Percentiles rank a stretch among this genome's conserved stretches.
phyloP scores from a whole-genome alignment of 2,113 vertebrate species.

The Malurus elegans region DNA sequence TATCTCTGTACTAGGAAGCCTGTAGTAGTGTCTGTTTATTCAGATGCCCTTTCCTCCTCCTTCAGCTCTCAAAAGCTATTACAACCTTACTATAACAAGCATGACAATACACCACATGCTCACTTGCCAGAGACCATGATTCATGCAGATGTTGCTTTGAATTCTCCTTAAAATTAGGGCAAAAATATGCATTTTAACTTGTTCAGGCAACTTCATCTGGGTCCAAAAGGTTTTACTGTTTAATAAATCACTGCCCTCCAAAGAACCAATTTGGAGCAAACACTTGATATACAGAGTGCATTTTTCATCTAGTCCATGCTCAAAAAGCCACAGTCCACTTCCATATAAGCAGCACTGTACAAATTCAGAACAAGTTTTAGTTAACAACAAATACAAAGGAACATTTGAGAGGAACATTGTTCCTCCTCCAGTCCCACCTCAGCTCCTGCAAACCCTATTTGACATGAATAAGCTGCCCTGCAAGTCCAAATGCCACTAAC shows the following conservation, averaged over 20 bases:
- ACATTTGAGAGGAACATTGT: fast-evolving
- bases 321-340: not conserved
- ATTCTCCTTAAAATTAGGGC: not conserved
- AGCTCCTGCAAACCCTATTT: not conserved
- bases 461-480: not conserved
- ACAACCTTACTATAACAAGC: not conserved
- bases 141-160: not conserved
- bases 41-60: not conserved
- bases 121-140: not conserved
- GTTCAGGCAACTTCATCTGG: not conserved
- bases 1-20: not conserved
- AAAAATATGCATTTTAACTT: not conserved
- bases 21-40: not conserved
- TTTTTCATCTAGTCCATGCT: not conserved
- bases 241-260: not conserved
- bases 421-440: not conserved
- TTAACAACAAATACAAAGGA: not conserved
- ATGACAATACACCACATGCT: fast-evolving
- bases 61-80: not conserved
- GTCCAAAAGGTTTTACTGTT: not conserved
- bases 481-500: not conserved
- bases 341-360: not conserved
- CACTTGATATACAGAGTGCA: not conserved
- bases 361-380: not conserved
- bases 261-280: not conserved